Base-by-base conservation (phyloP, 2,113 vertebrate genomes). In the Hippocampus abdominalis region DNA sequence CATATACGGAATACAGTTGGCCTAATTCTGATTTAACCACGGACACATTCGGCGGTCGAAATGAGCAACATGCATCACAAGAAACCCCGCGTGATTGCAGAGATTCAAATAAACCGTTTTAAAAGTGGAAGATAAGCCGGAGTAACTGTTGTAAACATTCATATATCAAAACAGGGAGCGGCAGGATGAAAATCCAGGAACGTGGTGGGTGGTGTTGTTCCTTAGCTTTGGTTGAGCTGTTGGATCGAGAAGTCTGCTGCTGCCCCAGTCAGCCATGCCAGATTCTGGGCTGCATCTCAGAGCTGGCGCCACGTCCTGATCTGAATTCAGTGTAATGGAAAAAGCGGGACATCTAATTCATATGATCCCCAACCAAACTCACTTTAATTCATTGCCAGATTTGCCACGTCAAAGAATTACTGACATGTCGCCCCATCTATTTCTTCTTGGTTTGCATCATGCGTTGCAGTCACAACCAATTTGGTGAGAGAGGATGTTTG, bases 391-490 rank as follows among this genome's bases (percentile, higher is more conserved):
- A 36, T 3, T 59, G 76, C 68, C 74, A 61, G 71, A 76, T 86
- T 88, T 83, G 82, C 69, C 78, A 85, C 78, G 81, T 81, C 79
- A 86, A 84, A 85, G 66, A 78, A 74, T 74, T 75, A 72, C 67
- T 71, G 69, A 54, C 44, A 32, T 73, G 62, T 51, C 3, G 5
- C 32, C 39, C 8, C 23, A 23, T 57, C 29, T 15, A 27, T 29
- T 66, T 76, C 63, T 73, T 63, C 15, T 75, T 16, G n/a, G 6
- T 44, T 46, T 46, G 63, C 66, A 74, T 46, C 68, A 44, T 54
- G 57, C 39, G 49, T 71, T 59, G 71, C 76, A 69, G 68, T 76
- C 75, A 40, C 69, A 77, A 75, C 81, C 73, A 74, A 69, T 71
- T 75, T 68, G 70, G 68, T 61, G 77, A 71, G 1, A 46, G 63